phyloP scores from a whole-genome alignment of 2,888 invertebrate species.

The Apomyelois bistriatella region DNA sequence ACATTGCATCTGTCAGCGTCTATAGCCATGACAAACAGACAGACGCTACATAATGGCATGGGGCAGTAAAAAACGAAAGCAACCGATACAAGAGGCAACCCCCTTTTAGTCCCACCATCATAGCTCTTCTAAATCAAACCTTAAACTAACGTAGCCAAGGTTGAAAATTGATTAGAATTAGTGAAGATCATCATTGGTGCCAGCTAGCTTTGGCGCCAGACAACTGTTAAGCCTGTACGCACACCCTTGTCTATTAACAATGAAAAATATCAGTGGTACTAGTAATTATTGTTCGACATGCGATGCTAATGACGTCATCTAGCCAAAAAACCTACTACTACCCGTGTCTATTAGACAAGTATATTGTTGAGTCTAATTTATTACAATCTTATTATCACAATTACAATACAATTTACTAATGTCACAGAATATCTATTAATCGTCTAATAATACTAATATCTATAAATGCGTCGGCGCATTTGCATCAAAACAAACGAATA shows the following conservation, averaged over 20 bases:
- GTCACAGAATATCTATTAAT: no score
- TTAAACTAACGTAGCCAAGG: slow-evolving; percentile 17
- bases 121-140: slow-evolving; percentile 16
- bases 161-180: slow-evolving; percentile 19
- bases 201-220: slow-evolving; percentile 61
- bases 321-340: slow-evolving; percentile 1
- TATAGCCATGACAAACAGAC: slow-evolving; percentile 1
- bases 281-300: slow-evolving; percentile 39
- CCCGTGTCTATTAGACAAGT: neutral
- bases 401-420: no score
- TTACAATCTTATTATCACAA: no score
- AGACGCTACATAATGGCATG: slow-evolving; percentile 29
- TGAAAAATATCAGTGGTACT: slow-evolving; percentile 19
- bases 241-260: slow-evolving; percentile 38
- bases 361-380: no score
- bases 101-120: slow-evolving; percentile 16
- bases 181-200: slow-evolving; percentile 34
- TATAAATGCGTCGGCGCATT: no score
- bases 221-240: slow-evolving; percentile 46
- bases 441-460: no score
- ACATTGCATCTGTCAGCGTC: slow-evolving; percentile 11
- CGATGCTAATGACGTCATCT: slow-evolving; percentile 13
- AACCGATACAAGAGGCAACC: slow-evolving; percentile 17
- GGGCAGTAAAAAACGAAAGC: slow-evolving; percentile 28
- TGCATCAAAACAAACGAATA: no score